phyloP scores from a whole-genome alignment of 2,797 vertebrate genomes.

The Protosalanx chinensis region DNA sequence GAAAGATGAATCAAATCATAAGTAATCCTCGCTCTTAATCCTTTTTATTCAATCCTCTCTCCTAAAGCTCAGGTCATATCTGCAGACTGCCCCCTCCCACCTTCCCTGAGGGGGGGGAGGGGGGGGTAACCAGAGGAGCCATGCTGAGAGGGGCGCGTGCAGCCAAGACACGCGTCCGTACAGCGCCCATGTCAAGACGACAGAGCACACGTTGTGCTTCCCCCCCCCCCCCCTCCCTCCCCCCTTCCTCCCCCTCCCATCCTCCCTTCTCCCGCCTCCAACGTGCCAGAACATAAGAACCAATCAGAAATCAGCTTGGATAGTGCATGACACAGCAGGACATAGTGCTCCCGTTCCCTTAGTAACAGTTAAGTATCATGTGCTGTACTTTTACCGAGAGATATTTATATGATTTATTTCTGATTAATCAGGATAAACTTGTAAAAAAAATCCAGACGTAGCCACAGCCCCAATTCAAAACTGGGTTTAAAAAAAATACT shows the following conservation, averaged over 20 bases:
- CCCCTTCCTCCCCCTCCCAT: constrained; percentile 7
- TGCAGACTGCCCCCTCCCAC: constrained; percentile 8
- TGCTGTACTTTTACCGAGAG: background rate
- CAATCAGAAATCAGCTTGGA: constrained; percentile 10
- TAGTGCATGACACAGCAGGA: background rate
- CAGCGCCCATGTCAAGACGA: constrained; percentile 36
- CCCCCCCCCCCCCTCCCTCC: background rate
- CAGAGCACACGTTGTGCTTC: constrained; percentile 34
- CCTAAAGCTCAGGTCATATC: constrained; percentile 23
- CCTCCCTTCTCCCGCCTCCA: constrained; percentile 12
- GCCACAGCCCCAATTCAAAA: too few species aligned
- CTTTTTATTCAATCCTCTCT: constrained; percentile 35
- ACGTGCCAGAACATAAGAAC: constrained; percentile 23
- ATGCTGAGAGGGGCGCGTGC: constrained; percentile 20
- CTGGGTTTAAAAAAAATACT: too few species aligned
- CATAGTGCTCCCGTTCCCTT: background rate
- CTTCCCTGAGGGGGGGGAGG: constrained; percentile 4
- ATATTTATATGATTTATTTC: too few species aligned
- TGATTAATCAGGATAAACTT: too few species aligned
- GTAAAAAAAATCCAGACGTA: background rate
- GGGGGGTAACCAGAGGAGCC: constrained; percentile 15
- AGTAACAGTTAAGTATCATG: background rate
- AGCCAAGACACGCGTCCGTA: constrained; percentile 26
- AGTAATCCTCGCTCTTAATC: constrained; percentile 35
- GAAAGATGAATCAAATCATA: constrained; percentile 33